These are phyloP conservation scores for Agrochola lychnidis DNA, from an alignment of 2,888 invertebrate species.

Conservation along the genomic window DNA sequence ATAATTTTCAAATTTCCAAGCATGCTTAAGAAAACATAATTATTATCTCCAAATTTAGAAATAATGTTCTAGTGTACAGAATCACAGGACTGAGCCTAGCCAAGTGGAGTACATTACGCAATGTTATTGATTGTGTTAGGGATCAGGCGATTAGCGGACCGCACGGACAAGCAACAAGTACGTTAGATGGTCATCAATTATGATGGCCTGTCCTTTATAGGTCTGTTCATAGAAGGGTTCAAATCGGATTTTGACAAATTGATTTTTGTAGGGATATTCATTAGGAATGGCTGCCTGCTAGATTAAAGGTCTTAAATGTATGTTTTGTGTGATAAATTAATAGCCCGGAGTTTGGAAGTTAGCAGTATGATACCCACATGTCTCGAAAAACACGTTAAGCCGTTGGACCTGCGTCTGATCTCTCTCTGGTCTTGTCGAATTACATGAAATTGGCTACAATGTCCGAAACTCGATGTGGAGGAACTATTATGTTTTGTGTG, in stretches of 20 bases:
- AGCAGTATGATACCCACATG: not conserved
- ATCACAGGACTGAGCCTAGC: not conserved
- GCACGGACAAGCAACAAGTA: slow-evolving; percentile 57
- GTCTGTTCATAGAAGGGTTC: slow-evolving; percentile 6
- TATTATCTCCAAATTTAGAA: not conserved
- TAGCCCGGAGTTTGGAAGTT: not conserved
- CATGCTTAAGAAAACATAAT: not conserved
- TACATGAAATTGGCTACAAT: too few relatives aligned
- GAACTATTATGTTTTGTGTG: not conserved
- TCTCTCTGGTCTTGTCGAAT: not conserved
- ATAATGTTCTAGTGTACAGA: not conserved
- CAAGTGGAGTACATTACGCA: slow-evolving; percentile 22
- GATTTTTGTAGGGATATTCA: slow-evolving; percentile 20
- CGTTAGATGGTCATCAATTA: slow-evolving; percentile 43
- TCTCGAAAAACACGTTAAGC: not conserved
- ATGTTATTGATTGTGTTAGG: slow-evolving; percentile 44
- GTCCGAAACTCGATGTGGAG: not conserved
- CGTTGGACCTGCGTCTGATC: not conserved
- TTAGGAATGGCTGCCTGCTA: not conserved
- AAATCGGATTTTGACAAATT: slow-evolving; percentile 26
- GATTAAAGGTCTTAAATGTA: not conserved
- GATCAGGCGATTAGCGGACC: slow-evolving; percentile 25
- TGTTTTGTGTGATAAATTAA: not conserved
- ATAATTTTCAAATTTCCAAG: not conserved
- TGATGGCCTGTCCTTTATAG: slow-evolving; percentile 2